phyloP scores from a whole-genome alignment of 2,797 vertebrate genomes.

The Sternotherus odoratus region DNA sequence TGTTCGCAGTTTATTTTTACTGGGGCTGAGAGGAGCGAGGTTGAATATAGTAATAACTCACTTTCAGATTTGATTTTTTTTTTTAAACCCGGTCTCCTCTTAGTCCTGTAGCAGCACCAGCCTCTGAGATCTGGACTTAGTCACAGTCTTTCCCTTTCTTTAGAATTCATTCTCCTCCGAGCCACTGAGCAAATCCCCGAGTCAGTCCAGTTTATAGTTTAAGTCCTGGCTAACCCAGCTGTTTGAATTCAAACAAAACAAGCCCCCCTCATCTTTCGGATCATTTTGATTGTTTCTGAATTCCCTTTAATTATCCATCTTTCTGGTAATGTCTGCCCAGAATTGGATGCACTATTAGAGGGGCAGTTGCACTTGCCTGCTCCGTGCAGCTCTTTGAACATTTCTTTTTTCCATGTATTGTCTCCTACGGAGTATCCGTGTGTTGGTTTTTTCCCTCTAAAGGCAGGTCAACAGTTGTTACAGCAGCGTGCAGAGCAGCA shows the following conservation, averaged over 20 bases:
- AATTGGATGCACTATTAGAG: background rate
- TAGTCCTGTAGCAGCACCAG: background rate
- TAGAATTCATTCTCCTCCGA: background rate
- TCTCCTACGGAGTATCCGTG: fast-evolving
- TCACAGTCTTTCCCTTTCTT: background rate
- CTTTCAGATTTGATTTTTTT: background rate
- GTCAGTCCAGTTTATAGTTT: background rate
- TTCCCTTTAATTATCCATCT: fast-evolving
- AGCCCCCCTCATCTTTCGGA: background rate
- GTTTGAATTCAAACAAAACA: background rate
- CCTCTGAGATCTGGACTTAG: constrained; percentile 1
- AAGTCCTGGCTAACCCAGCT: background rate
- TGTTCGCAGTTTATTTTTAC: background rate
- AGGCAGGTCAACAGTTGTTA: background rate
- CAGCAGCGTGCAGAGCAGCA: background rate
- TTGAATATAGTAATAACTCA: background rate
- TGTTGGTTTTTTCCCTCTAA: background rate
- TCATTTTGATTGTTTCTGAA: fast-evolving
- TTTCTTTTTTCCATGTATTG: background rate
- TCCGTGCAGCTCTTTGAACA: background rate
- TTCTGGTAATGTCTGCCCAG: background rate
- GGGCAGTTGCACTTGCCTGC: fast-evolving
- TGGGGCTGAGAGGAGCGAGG: background rate
- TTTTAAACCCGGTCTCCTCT: background rate
- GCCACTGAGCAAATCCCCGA: background rate